Percentiles rank a stretch among this genome's conserved stretches.
Conservation (phyloP, 2,113 vertebrate species). For the Sylvilagus bachmani region DNA sequence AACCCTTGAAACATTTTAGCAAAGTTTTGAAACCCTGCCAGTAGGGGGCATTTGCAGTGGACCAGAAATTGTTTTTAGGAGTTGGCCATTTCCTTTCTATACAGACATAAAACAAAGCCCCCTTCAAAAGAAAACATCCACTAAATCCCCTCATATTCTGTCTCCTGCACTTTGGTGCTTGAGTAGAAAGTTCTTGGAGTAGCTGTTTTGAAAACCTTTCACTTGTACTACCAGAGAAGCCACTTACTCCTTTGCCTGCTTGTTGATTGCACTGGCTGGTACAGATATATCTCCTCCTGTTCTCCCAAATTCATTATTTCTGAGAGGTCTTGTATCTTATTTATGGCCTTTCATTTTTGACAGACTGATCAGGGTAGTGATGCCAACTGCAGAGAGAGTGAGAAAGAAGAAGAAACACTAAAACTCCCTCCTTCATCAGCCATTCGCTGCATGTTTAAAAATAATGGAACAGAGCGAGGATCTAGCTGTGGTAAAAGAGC, state of each 20-base stretch:
- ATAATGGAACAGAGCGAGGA: neutral
- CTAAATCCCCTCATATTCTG: neutral
- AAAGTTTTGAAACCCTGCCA: neutral
- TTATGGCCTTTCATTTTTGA: conserved; percentile 17
- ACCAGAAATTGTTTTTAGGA: neutral
- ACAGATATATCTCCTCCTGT: conserved; percentile 10
- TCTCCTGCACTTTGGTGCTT: neutral
- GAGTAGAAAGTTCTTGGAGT: conserved; percentile 10
- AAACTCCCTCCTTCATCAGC: neutral
- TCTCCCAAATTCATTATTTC: conserved; percentile 16
- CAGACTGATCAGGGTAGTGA: neutral
- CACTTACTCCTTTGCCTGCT: neutral
- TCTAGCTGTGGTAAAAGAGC: neutral
- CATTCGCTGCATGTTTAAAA: neutral
- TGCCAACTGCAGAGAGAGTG: neutral
- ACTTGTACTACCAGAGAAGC: neutral
- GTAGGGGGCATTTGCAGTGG: neutral
- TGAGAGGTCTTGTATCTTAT: neutral
- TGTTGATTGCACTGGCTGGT: neutral
- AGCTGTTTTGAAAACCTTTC: conserved; percentile 7
- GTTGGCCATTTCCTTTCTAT: neutral
- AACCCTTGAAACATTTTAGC: neutral
- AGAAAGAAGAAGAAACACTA: neutral
- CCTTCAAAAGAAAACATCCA: neutral
- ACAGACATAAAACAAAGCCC: neutral